Conservation (phyloP, 2,797 vertebrate species). For the Cottoperca gobio region DNA sequence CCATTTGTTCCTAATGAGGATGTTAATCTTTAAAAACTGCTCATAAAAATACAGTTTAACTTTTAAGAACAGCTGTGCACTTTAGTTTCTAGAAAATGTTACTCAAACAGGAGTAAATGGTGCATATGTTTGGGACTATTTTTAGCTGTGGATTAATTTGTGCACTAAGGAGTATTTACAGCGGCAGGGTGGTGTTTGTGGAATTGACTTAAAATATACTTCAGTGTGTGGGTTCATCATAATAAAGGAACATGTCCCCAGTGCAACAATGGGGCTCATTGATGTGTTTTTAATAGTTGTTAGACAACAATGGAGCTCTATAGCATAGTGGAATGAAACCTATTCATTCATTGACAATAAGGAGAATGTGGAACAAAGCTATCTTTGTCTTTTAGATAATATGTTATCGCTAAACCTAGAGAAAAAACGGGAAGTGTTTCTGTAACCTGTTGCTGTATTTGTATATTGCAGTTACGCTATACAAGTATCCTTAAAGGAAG, state of each 20-base stretch:
- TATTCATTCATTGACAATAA: neutral
- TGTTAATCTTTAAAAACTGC: neutral
- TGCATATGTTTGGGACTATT: constrained; percentile 10
- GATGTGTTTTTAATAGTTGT: constrained; percentile 13
- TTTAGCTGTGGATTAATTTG: constrained; percentile 1
- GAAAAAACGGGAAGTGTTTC: neutral
- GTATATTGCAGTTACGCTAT: too few relatives aligned
- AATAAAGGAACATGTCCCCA: constrained; percentile 4
- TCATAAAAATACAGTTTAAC: neutral
- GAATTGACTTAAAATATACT: constrained; percentile 17
- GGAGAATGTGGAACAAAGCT: neutral
- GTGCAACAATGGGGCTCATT: constrained; percentile 17
- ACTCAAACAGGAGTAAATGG: neutral
- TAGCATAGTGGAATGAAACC: neutral
- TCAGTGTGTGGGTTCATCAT: neutral
- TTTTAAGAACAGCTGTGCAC: neutral
- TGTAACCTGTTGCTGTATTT: constrained; percentile 7
- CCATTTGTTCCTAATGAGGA: neutral
- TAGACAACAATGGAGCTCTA: constrained; percentile 11
- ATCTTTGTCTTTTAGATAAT: neutral
- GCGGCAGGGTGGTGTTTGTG: constrained; percentile 7
- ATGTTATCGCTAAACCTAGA: neutral
- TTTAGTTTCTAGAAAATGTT: neutral
- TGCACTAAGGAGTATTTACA: constrained; percentile 11
- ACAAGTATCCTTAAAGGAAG: too few relatives aligned